phyloP scores from a whole-genome alignment of 2,113 vertebrate species.

The Tamias sibiricus region DNA sequence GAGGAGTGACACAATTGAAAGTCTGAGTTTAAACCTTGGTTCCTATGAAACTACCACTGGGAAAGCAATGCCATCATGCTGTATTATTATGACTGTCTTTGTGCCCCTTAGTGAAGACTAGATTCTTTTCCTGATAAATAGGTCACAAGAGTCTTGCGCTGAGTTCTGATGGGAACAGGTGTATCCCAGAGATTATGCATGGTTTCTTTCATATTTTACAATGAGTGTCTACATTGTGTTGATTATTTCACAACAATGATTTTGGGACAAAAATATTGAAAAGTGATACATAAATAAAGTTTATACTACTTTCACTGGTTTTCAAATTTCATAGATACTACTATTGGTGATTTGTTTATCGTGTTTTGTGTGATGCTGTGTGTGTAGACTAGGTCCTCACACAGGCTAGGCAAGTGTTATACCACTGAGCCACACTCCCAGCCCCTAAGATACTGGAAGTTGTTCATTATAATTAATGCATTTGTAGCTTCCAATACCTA shows the following conservation, averaged over 20 bases:
- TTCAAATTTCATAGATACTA: not conserved
- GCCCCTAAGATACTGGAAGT: not conserved
- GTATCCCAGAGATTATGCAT: not conserved
- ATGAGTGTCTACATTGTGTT: not conserved
- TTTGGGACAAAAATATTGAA: not conserved
- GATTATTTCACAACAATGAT: not conserved
- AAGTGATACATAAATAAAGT: not conserved
- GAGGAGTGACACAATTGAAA: not conserved
- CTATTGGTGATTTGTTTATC: too few relatives aligned
- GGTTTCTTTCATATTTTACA: not conserved
- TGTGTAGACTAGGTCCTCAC: too few relatives aligned
- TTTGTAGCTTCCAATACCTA: not conserved
- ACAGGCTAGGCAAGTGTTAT: too few relatives aligned
- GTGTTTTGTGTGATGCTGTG: too few relatives aligned
- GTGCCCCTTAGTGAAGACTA: not conserved
- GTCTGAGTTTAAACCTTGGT: not conserved
- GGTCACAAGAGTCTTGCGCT: not conserved
- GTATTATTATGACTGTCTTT: not conserved
- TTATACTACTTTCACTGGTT: not conserved
- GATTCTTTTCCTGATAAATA: not conserved
- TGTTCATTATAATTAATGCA: not conserved
- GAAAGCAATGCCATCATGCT: not conserved
- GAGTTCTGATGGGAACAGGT: not conserved
- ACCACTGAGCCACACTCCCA: too few relatives aligned
- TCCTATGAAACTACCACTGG: fast-evolving